A percentile compares a stretch with the other conserved stretches of the same genome.
These are phyloP conservation scores for Australoheros scitulus DNA, from an alignment of 2,113 vertebrate genomes.

Conservation along the genomic window DNA sequence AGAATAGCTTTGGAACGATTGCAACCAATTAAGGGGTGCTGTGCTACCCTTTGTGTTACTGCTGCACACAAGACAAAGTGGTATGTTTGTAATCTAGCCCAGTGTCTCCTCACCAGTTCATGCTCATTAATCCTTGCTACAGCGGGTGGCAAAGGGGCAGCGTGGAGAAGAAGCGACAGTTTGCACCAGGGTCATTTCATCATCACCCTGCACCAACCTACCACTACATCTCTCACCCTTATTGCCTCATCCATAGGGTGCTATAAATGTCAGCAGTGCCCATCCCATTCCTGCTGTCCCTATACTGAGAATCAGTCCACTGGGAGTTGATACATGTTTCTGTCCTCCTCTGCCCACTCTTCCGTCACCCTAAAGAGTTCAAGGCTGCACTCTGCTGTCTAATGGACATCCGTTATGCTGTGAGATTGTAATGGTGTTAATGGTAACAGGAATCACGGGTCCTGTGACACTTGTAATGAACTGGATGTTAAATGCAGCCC, in stretches of 20 bases:
- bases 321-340: conserved; percentile 60
- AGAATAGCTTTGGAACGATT: conserved; percentile 59
- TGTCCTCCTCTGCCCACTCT: conserved; percentile 60
- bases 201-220: conserved; percentile 51
- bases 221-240: conserved; percentile 41
- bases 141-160: conserved; percentile 69
- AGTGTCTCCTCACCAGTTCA: conserved; percentile 62
- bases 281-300: not conserved
- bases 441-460: conserved; percentile 7
- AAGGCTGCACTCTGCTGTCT: conserved; percentile 22
- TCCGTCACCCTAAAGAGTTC: conserved; percentile 26
- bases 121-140: conserved; percentile 76
- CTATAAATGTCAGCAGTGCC: conserved; percentile 67
- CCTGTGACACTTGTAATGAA: not conserved
- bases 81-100: conserved; percentile 76
- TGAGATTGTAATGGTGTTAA: conserved; percentile 24
- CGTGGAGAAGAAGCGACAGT: conserved; percentile 34
- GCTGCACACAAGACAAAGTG: conserved; percentile 75
- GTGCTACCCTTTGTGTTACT: conserved; percentile 64
- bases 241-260: conserved; percentile 44
- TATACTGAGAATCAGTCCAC: conserved; percentile 36
- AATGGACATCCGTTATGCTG: conserved; percentile 33
- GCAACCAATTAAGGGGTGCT: conserved; percentile 72
- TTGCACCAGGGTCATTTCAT: conserved; percentile 69
- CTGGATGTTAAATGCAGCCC: not conserved